Conservation (phyloP, 1,140 invertebrate species). For the Scaptomyza montana region DNA sequence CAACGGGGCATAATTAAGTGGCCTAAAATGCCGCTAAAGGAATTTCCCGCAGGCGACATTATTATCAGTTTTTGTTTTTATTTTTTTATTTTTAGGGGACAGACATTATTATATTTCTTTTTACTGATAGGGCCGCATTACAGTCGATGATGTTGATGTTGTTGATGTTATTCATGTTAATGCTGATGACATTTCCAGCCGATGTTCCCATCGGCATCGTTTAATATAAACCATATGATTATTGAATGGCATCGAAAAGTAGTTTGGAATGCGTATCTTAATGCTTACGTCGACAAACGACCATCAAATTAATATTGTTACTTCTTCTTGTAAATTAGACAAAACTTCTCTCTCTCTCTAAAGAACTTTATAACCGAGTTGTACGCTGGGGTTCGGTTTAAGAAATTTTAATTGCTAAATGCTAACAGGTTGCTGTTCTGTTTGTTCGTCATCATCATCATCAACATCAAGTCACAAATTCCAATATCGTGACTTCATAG, state of each 20-base stretch:
- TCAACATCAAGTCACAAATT: constrained; percentile 62
- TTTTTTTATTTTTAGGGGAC: constrained; percentile 23
- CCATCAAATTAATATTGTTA: constrained; percentile 36
- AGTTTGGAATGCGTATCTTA: constrained; percentile 25
- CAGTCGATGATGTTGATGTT: constrained; percentile 12
- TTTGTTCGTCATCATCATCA: constrained; percentile 47
- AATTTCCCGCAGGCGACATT: constrained; percentile 81
- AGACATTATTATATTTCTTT: constrained; percentile 23
- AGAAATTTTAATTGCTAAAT: constrained; percentile 49
- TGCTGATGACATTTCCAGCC: constrained; percentile 28
- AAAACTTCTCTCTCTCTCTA: too few relatives aligned
- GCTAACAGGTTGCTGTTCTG: constrained; percentile 44
- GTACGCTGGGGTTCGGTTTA: constrained; percentile 8
- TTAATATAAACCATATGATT: constrained; percentile 18
- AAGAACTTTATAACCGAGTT: too few relatives aligned
- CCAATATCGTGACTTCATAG: constrained; percentile 77
- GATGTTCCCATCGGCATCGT: constrained; percentile 20
- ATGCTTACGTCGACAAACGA: constrained; percentile 48
- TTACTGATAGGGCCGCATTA: constrained; percentile 22
- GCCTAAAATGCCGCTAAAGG: constrained; percentile 80
- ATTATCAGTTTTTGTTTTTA: constrained; percentile 71
- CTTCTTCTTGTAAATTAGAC: constrained; percentile 5
- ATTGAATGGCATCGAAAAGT: constrained; percentile 38
- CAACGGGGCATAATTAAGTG: constrained; percentile 75
- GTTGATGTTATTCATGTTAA: not conserved